Evolutionary conservation across 2,113 vertebrate species (phyloP).

Genomic region (Cottus gobio): DNA sequence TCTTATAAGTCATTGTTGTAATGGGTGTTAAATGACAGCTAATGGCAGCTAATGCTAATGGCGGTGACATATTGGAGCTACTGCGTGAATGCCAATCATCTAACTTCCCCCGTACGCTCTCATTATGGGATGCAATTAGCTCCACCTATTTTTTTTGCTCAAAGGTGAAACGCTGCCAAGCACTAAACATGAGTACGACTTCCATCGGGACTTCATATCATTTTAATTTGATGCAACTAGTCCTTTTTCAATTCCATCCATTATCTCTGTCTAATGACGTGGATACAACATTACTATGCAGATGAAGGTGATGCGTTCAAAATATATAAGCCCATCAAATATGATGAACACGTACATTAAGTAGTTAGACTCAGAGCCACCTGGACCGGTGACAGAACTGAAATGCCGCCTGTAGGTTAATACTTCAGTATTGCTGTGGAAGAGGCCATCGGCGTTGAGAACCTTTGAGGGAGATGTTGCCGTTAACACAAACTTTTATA

Average conservation of each 20-base stretch:
- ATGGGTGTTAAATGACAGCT: constrained; percentile 5
- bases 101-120: background rate
- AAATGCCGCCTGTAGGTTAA: background rate
- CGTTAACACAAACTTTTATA: background rate
- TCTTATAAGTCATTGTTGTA: background rate
- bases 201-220: background rate
- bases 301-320: constrained; percentile 2
- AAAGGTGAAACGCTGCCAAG: constrained; percentile 1
- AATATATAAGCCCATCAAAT: constrained; percentile 4
- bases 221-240: background rate
- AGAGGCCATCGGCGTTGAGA: background rate
- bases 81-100: background rate
- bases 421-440: background rate
- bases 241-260: constrained; percentile 1
- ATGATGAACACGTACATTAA: background rate
- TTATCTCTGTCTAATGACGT: constrained; percentile 6
- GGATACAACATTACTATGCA: constrained; percentile 6
- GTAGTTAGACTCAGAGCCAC: constrained; percentile 3
- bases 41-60: background rate
- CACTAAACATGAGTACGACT: background rate
- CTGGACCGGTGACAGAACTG: constrained; percentile 23
- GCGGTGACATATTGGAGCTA: background rate
- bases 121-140: no score
- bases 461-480: background rate
- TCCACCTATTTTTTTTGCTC: background rate